Evolutionary conservation across 2,888 invertebrate genomes (phyloP), one percentile per base, ranked within the genome.

Genomic region (Siphlonurus alternatus): DNA sequence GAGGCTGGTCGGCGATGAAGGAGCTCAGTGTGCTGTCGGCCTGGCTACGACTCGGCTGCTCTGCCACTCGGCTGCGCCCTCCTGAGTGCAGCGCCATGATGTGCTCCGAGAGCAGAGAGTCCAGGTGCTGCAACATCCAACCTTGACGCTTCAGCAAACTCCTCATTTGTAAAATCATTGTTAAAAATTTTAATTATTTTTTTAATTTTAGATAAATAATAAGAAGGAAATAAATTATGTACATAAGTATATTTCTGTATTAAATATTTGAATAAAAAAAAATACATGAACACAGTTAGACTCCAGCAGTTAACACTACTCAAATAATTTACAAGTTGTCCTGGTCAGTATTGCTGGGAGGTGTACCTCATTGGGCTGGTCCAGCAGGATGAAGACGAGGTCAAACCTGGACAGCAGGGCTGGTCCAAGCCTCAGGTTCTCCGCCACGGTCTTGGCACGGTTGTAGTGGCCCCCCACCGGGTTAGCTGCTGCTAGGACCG

Each of bases 401-500:
- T 97, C 96, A 76, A 96, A 97, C 74, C 96, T 81, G 1, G 93
- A 93, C 19, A 97, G 76, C 64, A 97, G 78, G 0, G 95, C 87
- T 18, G 89, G 85, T 68, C 87, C 86, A 69, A 97, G 83, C 75
- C 88, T 89, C 66, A 97, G 80, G 76, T 97, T 97, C 78, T 95
- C 93, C 1, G 87, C 81, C 1, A 97, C 85, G 18, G 91, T 89
- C 77, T 92, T 93, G 0, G 86, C 83, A 71, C 87, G 85, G 74
- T 94, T 87, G 73, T 95, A 97, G 70, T 89, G 89, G 5, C 95
- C 95, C 20, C 86, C 87, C 0, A 85, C 82, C 1, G 96, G 95
- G 80, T 97, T 97, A 1, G 95, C 96, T 2, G 94, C 94, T 38
- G 94, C 95, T 60, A 97, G 77, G 23, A 97, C 86, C 0, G 93